Evolutionary conservation across 2,113 vertebrate species (phyloP), one percentile per base, ranked within the genome.

Genomic region (Carassius carassius): DNA sequence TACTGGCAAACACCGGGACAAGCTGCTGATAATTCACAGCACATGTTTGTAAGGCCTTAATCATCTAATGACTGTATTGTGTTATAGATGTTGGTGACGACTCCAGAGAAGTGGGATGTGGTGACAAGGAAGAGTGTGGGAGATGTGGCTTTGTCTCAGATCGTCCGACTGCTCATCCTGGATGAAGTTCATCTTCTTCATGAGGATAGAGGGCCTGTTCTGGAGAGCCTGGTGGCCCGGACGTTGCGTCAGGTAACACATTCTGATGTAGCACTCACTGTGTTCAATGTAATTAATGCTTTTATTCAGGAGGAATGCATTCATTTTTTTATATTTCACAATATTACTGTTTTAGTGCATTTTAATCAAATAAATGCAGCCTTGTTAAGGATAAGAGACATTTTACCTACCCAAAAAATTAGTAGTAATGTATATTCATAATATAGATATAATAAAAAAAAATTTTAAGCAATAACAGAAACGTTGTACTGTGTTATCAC

Each of bases 21-120:
- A 54, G 51, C 51, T 54, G 51, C 16, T 54, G 51, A 54, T 54
- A 1, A 54, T 54, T 54, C 51, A 54, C 1, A 54, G 58, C 58
- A n/a, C 21, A n/a, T 60, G 58, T 60, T 60, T 3, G 10, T 13
- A 72, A 51, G 44, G 44, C 47, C 47, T 51, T 35, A 13, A 75
- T 44, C 4, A 16, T 12, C 14, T 76, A 32, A 29, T 63, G 7
- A 5, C 7, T 29, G 65, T 80, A 47, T 77, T 13, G 7, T 86
- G 77, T 63, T 82, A 6, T 78, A 99, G 98, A 99, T 99, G 97
- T 91, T 99, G 91, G 98, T 99, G 88, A 99, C 98, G 21, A 99
- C 98, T 54, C 98, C 98, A 21, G 98, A 99, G 92, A 99, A 99
- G 88, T 99, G 98, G 98, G 98, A 99, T 44, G 98, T 99, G 14